Base-by-base conservation (phyloP, 2,888 invertebrate genomes). In the Zelleria hepariella region DNA sequence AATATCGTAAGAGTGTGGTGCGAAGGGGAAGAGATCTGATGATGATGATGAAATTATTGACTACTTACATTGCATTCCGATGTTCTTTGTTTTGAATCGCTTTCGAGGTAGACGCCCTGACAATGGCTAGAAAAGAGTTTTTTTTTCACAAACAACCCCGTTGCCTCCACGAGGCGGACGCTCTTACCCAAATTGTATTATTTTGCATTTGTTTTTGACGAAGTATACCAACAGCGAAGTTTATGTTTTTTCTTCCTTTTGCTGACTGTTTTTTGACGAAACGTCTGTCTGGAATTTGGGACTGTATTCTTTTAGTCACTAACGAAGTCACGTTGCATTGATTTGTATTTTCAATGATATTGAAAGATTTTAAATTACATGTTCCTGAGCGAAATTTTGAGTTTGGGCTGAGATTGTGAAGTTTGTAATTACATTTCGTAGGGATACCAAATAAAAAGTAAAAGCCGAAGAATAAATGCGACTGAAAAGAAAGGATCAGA, bases 181-280 rank as follows among this genome's bases (percentile, higher is more conserved):
- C 80, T 84, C 76, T 84, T 77, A 80, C 74, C 78, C 73, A 83
- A 86, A 86, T 86, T 86, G 86, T 86, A 87, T 87, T 86, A 86
- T 85, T 86, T 86, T 83, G 83, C 86, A 87, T 88, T 83, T 76
- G 83, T 80, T 86, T 85, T 82, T 86, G 80, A 82, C 80, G 80
- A 81, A 81, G 79, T 77, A 75, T 74, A 73, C 76, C 57, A 73
- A 68, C 68, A 68, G 66, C 66, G 66, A 62, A 70, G 67, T 69
- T 72, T 67, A 66, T 72, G 68, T 42, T 42, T 42, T 42, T 15
- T 42, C 32, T 15, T 42, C 32, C 15, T 42, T 42, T 15, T 42
- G 5, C 32, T 15, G 32, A 42, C 15, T 65, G 65, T 67, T 70
- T 66, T 71, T 71, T 68, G 69, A 63, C 68, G 66, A 59, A 60